These are phyloP conservation scores for Nothoprocta perdicaria DNA, from an alignment of 2,113 vertebrate species.

Conservation along the genomic window DNA sequence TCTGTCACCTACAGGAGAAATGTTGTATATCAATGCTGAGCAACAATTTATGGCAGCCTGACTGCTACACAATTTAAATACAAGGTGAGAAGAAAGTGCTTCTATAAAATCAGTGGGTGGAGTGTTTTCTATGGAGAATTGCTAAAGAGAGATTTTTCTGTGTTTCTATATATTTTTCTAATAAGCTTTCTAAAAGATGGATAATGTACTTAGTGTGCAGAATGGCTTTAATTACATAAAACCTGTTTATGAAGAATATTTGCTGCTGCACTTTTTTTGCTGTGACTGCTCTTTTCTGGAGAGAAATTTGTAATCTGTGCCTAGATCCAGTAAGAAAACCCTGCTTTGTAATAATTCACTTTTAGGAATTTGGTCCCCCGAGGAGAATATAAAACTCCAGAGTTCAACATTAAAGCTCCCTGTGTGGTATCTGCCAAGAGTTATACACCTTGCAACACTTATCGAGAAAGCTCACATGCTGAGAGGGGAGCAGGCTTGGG, in stretches of 20 bases:
- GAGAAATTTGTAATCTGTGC: not conserved
- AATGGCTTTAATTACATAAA: conserved; percentile 37
- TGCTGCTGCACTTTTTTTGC: conserved; percentile 14
- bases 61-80: not conserved
- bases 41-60: not conserved
- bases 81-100: not conserved
- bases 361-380: conserved; percentile 25
- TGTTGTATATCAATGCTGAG: conserved; percentile 6
- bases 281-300: not conserved
- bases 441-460: not conserved
- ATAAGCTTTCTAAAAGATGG: conserved; percentile 10
- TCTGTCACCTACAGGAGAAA: conserved; percentile 35
- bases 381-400: conserved; percentile 35
- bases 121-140: not conserved
- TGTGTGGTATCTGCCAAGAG: not conserved
- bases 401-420: conserved; percentile 39
- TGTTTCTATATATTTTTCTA: not conserved
- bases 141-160: not conserved
- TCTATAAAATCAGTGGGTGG: not conserved
- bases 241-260: not conserved
- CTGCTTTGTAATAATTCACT: not conserved
- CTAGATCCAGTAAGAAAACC: not conserved
- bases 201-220: not conserved
- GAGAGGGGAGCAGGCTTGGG: not conserved
- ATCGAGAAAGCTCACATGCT: not conserved